Conservation (phyloP, 2,888 invertebrate species). For the Phymatocera aterrima region DNA sequence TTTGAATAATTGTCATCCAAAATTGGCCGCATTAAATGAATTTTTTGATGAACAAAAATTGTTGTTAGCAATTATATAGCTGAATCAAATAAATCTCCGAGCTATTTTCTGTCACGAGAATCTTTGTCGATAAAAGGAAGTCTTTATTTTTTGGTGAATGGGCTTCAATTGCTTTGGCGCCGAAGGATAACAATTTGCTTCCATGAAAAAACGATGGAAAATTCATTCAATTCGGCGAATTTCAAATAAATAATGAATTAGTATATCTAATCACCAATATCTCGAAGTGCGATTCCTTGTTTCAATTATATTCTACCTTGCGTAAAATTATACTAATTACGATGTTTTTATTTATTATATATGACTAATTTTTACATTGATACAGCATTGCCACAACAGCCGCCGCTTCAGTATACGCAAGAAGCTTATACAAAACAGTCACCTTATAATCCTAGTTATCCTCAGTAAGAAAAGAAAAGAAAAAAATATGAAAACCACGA, state of each 20-base stretch:
- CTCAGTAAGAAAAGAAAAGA: constrained; percentile 37
- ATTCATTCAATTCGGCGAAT: too few species aligned
- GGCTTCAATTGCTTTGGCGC: too few species aligned
- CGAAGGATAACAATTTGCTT: too few species aligned
- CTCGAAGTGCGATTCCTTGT: not conserved
- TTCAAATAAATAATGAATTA: not conserved
- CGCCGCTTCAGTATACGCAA: constrained; percentile 57
- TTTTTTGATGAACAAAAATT: too few species aligned
- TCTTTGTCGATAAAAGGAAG: too few species aligned
- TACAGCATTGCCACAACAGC: constrained; percentile 29
- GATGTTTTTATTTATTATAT: not conserved
- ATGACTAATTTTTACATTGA: not conserved
- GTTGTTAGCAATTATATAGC: too few species aligned
- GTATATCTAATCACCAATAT: not conserved
- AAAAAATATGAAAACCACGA: too few species aligned
- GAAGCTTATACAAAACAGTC: constrained; percentile 64
- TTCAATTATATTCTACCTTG: not conserved
- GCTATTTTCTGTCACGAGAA: too few species aligned
- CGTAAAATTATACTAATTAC: not conserved
- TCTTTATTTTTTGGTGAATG: too few species aligned
- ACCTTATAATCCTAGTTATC: constrained; percentile 66
- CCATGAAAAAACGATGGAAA: too few species aligned
- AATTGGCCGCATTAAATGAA: not conserved
- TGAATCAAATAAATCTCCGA: too few species aligned
- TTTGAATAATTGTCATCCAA: not conserved